Evolutionary conservation across 2,113 vertebrate genomes (phyloP), one percentile per base, ranked within the genome.

Genomic region (Panthera tigris): DNA sequence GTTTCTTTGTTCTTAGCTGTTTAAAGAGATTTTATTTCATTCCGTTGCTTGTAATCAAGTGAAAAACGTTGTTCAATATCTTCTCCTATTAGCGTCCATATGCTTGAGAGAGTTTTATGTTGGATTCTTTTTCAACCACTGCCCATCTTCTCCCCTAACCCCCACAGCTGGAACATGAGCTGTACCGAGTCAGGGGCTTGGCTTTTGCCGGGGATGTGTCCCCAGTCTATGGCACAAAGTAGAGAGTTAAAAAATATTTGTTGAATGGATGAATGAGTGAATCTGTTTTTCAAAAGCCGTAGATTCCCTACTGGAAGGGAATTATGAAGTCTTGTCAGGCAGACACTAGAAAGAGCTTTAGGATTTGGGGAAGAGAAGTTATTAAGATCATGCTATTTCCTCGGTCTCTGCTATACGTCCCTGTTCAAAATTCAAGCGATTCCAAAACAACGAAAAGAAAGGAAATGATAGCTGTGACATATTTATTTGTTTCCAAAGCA

Each of bases 101-200:
- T 7, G 39, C 4, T 1, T 29, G n/a, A 81, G 19, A 3, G 3
- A 61, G 9, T 31, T 74, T 79, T 57, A 29, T 29, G 11, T 76
- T 83, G n/a, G 25, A 16, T 12, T 78, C 71, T 88, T 61, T 96
- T 15, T 68, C 6, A 61, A 2, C 6, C 8, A 12, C 19, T 33
- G 1, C 7, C 11, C 7, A 68, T 1, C 1, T 16, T 80, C 4
- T 39, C 31, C 19, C 21, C 3, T 55, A 23, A 19, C 3, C 3
- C 10, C 63, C 1, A 50, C 15, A 50, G 33, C 4, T 57, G 55
- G 7, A 68, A 27, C 15, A 4, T 4, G 66, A 66, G 9, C 4
- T 76, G 33, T 15, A 21, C 3, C 1, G 0, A 61, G 52, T 18
- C 2, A 29, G 11, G 9, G 11, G n/a, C 48, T 29, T 57, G 18